Evolutionary conservation across 1,140 invertebrate genomes (phyloP).

Genomic region (Cryptotermes secundus): DNA sequence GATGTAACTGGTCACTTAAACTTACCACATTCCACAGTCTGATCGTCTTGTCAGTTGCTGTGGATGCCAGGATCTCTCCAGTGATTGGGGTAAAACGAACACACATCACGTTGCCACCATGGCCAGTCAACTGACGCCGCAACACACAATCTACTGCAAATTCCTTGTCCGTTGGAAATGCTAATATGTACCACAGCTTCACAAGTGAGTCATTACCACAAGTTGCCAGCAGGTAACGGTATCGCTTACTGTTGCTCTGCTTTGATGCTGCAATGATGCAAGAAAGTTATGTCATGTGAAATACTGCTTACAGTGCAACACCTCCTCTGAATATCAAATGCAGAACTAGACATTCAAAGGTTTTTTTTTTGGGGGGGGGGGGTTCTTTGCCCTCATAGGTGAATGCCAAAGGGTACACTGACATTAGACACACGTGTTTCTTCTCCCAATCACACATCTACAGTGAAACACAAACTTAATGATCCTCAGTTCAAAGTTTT

Average conservation of each 20-base stretch:
- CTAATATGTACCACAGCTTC: slow-evolving; percentile 66
- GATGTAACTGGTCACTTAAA: slow-evolving; percentile 27
- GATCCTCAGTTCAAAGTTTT: no score
- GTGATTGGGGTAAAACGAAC: slow-evolving; percentile 58
- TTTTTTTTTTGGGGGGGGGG: no score
- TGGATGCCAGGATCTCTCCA: slow-evolving; percentile 59
- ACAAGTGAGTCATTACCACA: slow-evolving; percentile 72
- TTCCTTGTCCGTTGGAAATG: slow-evolving; percentile 40
- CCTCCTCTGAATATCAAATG: no score
- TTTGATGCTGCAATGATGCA: slow-evolving; percentile 19
- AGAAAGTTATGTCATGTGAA: background rate
- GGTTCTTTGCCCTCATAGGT: no score
- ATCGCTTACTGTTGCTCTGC: slow-evolving; percentile 37
- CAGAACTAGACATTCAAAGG: no score
- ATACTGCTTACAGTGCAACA: background rate
- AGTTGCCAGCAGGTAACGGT: slow-evolving; percentile 60
- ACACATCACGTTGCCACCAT: slow-evolving; percentile 59
- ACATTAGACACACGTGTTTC: no score
- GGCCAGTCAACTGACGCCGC: slow-evolving; percentile 47
- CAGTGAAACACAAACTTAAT: no score
- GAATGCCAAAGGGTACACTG: no score
- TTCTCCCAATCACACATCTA: no score
- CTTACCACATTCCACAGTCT: slow-evolving; percentile 64
- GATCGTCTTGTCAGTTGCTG: slow-evolving; percentile 62
- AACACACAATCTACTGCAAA: background rate